phyloP scores from a whole-genome alignment of 2,797 vertebrate species.

The Hippoglossus hippoglossus region DNA sequence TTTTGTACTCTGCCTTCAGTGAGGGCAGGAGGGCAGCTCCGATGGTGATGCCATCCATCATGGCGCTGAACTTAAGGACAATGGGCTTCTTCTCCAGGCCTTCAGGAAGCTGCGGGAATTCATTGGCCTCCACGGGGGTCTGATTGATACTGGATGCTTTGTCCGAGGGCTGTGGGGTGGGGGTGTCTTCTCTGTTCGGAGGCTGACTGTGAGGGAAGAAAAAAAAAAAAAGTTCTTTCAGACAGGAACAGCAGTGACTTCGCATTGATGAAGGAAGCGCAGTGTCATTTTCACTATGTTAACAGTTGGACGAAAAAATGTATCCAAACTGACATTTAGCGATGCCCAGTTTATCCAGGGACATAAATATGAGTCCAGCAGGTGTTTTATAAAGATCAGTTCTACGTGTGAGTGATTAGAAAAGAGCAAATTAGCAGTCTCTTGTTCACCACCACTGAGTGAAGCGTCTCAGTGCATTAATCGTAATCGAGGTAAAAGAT shows the following conservation, averaged over 20 bases:
- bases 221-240: neutral
- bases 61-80: conserved; percentile 97
- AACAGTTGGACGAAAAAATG: too few species aligned
- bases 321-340: too few species aligned
- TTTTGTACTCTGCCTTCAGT: conserved; percentile 98
- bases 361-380: too few species aligned
- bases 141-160: conserved; percentile 96
- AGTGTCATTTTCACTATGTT: neutral
- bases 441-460: too few species aligned
- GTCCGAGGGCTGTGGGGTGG: conserved; percentile 92
- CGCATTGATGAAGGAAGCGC: neutral
- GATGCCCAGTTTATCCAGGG: too few species aligned
- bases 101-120: conserved; percentile 98
- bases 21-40: conserved; percentile 96
- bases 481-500: too few species aligned
- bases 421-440: too few species aligned
- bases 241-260: neutral
- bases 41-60: conserved; percentile 97
- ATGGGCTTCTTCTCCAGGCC: conserved; percentile 98
- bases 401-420: too few species aligned
- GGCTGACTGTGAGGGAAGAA: conserved; percentile 82
- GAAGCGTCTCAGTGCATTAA: too few species aligned
- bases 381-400: too few species aligned
- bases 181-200: conserved; percentile 90
- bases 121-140: conserved; percentile 95